Evolutionary conservation across 2,888 invertebrate genomes (phyloP), one percentile per base, ranked within the genome.

Genomic region (Conops quadrifasciatus): DNA sequence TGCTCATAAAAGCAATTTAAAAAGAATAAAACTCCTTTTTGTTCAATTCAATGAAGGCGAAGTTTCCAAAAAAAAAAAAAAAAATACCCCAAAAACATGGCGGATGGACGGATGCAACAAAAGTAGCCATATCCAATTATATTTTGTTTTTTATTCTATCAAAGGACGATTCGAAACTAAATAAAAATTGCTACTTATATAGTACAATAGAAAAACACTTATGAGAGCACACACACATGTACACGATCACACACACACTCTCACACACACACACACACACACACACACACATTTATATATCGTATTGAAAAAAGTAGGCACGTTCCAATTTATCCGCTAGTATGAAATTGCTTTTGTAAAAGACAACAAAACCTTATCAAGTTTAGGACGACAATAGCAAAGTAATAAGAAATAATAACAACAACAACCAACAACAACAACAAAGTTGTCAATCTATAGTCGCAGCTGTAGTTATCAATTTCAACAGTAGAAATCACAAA

Each of bases 71-170:
- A 36, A 26, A 28, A 51, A 53, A n/a, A 30, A 65, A 51, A 19
- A 65, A 53, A 30, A 53, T 13, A 45, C 13, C 21, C n/a, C 15
- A 59, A 9, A 16, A 28, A n/a, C 28, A n/a, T 13, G n/a, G 28
- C 73, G 71, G 74, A 67, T 1, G 45, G 45, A 45, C 11, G 45
- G 45, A 15, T 1, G n/a, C n/a, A 19, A 16, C n/a, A 19, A 19
- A 1, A 19, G n/a, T 45, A 15, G 45, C 11, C 9, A 45, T 45
- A 75, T 74, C 75, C 75, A 77, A 77, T 75, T 75, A 77, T 74
- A 73, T 75, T 75, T 75, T 73, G 73, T 76, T 73, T 74, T 75
- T 75, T 74, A 74, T 76, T 74, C 75, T 70, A 75, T 72, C 75
- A 75, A 76, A 76, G 72, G 73, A 75, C 5, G 4, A 9, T 7